A percentile compares a stretch with the other conserved stretches of the same genome.
Conservation (phyloP, 2,888 invertebrate genomes). For the Apotomis betuletana region DNA sequence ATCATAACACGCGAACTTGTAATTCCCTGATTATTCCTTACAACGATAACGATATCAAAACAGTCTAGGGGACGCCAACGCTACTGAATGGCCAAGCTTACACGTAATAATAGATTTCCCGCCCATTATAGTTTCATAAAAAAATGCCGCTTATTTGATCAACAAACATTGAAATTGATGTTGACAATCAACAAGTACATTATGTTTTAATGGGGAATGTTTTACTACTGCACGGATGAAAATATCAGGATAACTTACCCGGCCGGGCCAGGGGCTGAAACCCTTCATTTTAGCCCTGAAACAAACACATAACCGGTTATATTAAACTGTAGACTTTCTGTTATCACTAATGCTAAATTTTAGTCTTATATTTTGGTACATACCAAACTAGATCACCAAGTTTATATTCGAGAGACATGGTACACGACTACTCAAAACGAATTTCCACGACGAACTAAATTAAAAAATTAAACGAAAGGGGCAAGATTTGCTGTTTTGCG, state of each 20-base stretch:
- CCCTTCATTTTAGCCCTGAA: constrained; percentile 99
- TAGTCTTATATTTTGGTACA: constrained; percentile 57
- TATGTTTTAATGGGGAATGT: constrained; percentile 28
- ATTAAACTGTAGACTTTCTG: constrained; percentile 52
- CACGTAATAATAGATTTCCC: constrained; percentile 60
- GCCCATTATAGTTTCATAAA: constrained; percentile 52
- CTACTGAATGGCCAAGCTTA: constrained; percentile 46
- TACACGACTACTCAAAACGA: constrained; percentile 58
- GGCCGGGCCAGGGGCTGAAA: constrained; percentile 98
- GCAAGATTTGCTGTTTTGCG: constrained; percentile 51
- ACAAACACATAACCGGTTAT: constrained; percentile 62
- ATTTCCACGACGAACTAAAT: constrained; percentile 78
- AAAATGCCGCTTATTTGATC: constrained; percentile 45
- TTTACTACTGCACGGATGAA: constrained; percentile 34
- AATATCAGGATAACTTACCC: constrained; percentile 88
- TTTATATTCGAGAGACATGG: constrained; percentile 76
- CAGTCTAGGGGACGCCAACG: constrained; percentile 37
- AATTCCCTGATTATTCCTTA: not conserved
- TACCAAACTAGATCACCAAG: constrained; percentile 83
- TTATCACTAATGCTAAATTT: constrained; percentile 61
- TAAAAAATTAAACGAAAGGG: constrained; percentile 54
- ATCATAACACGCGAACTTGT: constrained; percentile 15
- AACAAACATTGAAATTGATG: constrained; percentile 46
- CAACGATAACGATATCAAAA: constrained; percentile 38
- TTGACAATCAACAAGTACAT: constrained; percentile 43